Evolutionary conservation across 2,888 invertebrate species (phyloP), one percentile per base, ranked within the genome.

Genomic region (Drosophila niveifrons): DNA sequence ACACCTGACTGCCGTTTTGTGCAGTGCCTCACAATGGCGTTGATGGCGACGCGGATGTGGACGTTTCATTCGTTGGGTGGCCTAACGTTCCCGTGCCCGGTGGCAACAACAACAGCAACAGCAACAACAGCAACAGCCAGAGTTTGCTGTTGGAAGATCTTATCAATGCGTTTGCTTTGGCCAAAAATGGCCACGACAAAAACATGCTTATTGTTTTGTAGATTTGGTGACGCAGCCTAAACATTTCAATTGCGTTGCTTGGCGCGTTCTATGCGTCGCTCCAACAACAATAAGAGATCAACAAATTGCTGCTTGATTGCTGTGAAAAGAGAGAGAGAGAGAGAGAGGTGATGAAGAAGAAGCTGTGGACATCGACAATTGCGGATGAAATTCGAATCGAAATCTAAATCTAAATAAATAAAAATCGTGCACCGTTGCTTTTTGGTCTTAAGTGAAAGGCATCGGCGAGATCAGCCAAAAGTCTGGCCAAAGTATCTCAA

Each of bases 321-420:
- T 28, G 18, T 28, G 15, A 23, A 63, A 43, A 39, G 7, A 9
- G 10, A 23, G 47, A 39, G 7, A 9, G 10, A 23, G 47, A n/a
- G 48, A 13, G 46, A 3, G 23, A 23, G 4, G 11, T 17, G 29
- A 15, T 1, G 17, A 0, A 6, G 18, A 36, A 31, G 18, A 18
- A 6, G 31, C 31, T 31, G 3, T 10, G 3, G 50, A 7, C 10
- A 17, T 39, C 23, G 53, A 6, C 28, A 9, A 11, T 2, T 29
- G 17, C 41, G 51, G 39, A 28, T 34, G 56, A 58, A 71, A 76
- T 62, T 57, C 66, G 77, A 85, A 82, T 85, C 85, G 73, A 85
- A 85, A 85, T 86, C 86, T 88, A 81, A 85, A 85, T 85, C 88
- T 85, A 86, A 85, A 85, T 88, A 85, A 85, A 85, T 88, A 85